Evolutionary conservation across 2,888 invertebrate species (phyloP).

Genomic region (Galerucella nymphaeae): DNA sequence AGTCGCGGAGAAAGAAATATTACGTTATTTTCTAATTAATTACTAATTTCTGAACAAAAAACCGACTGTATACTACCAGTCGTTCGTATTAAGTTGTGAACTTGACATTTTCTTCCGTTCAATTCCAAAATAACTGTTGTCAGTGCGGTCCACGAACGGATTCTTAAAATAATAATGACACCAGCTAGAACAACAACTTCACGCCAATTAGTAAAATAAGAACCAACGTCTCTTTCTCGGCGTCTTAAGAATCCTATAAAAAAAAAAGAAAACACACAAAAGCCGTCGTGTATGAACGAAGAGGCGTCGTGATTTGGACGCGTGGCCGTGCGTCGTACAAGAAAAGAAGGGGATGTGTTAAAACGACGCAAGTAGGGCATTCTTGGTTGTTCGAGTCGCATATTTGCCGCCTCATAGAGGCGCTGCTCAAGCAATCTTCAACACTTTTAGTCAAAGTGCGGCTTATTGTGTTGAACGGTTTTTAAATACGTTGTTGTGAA

Average conservation of each 20-base stretch:
- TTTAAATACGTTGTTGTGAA: constrained; percentile 25
- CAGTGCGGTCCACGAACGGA: neutral
- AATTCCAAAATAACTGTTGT: neutral
- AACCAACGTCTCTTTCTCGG: constrained; percentile 3
- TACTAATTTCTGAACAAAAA: no score
- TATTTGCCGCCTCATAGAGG: constrained; percentile 49
- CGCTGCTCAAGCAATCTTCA: constrained; percentile 49
- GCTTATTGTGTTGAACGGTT: constrained; percentile 51
- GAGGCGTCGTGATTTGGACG: constrained; percentile 4
- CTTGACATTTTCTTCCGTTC: neutral
- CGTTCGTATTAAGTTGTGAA: neutral
- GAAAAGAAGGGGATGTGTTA: constrained; percentile 45
- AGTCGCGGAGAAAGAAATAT: no score
- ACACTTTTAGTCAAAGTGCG: constrained; percentile 48
- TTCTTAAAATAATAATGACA: constrained; percentile 22
- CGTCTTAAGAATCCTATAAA: neutral
- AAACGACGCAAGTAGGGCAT: constrained; percentile 55
- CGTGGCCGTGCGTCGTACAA: constrained; percentile 38
- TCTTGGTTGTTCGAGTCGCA: constrained; percentile 49
- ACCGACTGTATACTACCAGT: neutral
- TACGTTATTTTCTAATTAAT: no score
- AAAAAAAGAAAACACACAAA: constrained; percentile 14
- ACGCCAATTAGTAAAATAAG: constrained; percentile 14
- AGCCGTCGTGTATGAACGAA: constrained; percentile 2
- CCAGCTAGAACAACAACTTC: constrained; percentile 5